Percentiles rank a stretch among this genome's conserved stretches.
These are phyloP conservation scores for Dryocosmus kuriphilus DNA, from an alignment of 2,888 invertebrate genomes.

Conservation along the genomic window DNA sequence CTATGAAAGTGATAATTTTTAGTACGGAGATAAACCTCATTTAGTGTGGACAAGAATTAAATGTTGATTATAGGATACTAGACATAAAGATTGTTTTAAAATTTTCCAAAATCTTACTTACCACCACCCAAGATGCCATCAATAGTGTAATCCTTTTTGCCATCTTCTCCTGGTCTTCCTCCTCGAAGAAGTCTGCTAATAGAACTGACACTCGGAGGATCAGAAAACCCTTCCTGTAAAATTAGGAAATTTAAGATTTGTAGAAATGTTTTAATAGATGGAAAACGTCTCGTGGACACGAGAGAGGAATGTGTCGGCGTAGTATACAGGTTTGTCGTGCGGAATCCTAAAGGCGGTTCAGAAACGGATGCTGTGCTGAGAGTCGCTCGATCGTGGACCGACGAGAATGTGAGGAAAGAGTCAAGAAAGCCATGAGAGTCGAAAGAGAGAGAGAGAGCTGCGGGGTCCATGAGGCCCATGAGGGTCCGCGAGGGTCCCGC, in stretches of 20 bases:
- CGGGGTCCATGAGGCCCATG: slow-evolving; percentile 62
- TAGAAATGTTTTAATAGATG: not conserved
- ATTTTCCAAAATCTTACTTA: slow-evolving; percentile 58
- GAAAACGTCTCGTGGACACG: slow-evolving; percentile 58
- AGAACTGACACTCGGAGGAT: slow-evolving; percentile 87
- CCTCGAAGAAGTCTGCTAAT: slow-evolving; percentile 94
- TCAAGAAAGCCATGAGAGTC: slow-evolving; percentile 55
- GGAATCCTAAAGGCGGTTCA: slow-evolving; percentile 63
- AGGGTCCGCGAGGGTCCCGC: slow-evolving; percentile 73
- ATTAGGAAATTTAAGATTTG: not conserved
- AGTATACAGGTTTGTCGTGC: slow-evolving; percentile 69
- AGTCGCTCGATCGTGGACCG: slow-evolving; percentile 64
- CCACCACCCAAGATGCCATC: slow-evolving; percentile 91
- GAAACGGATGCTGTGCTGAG: slow-evolving; percentile 53
- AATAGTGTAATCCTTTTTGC: slow-evolving; percentile 94
- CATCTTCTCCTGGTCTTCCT: slow-evolving; percentile 88
- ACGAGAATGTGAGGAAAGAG: slow-evolving; percentile 68
- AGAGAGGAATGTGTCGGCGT: slow-evolving; percentile 67
- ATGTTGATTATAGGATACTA: too few relatives aligned
- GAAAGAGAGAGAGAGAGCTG: slow-evolving; percentile 53
- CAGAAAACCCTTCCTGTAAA: slow-evolving; percentile 71
- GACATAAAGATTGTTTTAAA: too few relatives aligned
- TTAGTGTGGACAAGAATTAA: too few relatives aligned
- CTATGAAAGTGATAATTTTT: too few relatives aligned
- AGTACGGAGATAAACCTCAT: too few relatives aligned